phyloP scores from a whole-genome alignment of 2,888 invertebrate genomes.

The Empis stercorea region DNA sequence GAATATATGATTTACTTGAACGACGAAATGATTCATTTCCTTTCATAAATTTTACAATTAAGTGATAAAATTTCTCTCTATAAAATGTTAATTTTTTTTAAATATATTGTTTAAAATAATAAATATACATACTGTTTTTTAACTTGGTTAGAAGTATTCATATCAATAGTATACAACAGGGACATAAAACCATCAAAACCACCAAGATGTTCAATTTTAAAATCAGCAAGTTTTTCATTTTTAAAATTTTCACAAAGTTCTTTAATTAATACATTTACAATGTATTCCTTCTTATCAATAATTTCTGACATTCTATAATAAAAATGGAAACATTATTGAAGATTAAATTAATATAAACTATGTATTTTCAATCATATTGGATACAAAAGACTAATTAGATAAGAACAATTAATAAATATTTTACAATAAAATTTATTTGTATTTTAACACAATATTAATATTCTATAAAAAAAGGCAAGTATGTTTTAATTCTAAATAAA shows the following conservation, averaged over 20 bases:
- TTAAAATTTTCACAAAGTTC: constrained; percentile 22
- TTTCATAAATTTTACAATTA: constrained; percentile 32
- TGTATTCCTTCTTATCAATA: constrained; percentile 13
- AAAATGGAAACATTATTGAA: no score
- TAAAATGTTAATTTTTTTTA: no score
- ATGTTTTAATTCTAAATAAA: no score
- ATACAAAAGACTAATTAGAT: no score
- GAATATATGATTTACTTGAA: constrained; percentile 25
- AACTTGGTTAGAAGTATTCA: constrained; percentile 4
- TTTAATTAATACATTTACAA: constrained; percentile 22
- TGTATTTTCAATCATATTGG: no score
- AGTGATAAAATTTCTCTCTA: constrained; percentile 8
- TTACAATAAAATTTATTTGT: no score
- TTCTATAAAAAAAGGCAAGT: no score
- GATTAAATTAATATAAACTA: no score
- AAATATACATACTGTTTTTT: background rate
- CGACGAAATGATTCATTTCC: constrained; percentile 26
- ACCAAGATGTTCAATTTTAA: constrained; percentile 19
- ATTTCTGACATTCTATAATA: no score
- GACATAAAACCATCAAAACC: constrained; percentile 34
- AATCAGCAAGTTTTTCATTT: constrained; percentile 16
- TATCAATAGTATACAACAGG: constrained; percentile 18
- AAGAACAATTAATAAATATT: no score
- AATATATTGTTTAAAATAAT: no score
- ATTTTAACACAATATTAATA: no score